A percentile compares a stretch with the other conserved stretches of the same genome.
Evolutionary conservation across 2,797 vertebrate species (phyloP).

Genomic region (Periparus ater): DNA sequence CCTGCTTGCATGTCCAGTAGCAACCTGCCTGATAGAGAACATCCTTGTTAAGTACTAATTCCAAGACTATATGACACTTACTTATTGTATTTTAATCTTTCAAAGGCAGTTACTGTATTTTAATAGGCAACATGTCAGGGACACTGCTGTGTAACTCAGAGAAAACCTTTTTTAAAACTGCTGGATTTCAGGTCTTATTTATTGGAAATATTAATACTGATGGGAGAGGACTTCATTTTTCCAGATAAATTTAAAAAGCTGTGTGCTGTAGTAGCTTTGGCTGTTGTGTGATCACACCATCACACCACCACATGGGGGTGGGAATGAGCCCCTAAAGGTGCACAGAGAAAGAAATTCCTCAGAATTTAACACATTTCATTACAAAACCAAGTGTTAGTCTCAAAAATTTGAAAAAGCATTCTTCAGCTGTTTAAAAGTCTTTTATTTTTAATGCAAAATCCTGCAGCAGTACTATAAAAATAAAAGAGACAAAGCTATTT

Average conservation of each 20-base stretch:
- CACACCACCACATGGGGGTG: fast-evolving
- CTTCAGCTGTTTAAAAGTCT: not conserved
- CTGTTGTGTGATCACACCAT: not conserved
- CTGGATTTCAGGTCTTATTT: not conserved
- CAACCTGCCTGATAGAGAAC: not conserved
- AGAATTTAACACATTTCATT: not conserved
- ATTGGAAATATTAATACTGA: not conserved
- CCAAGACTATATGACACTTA: not conserved
- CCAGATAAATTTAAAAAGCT: not conserved
- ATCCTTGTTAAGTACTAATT: not conserved
- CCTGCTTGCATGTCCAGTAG: not conserved
- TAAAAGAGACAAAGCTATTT: not conserved
- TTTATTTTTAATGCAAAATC: not conserved
- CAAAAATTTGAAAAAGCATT: not conserved
- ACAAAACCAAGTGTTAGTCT: not conserved
- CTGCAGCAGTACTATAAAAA: not conserved
- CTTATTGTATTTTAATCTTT: not conserved
- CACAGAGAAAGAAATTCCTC: not conserved
- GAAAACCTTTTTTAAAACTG: not conserved
- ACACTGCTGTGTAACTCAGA: not conserved
- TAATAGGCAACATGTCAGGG: not conserved
- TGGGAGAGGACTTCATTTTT: not conserved
- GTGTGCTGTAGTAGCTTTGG: not conserved
- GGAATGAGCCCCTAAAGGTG: not conserved
- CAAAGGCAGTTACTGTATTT: not conserved